Evolutionary conservation across 1,140 invertebrate genomes (phyloP).

Genomic region (Drosophila asahinai): DNA sequence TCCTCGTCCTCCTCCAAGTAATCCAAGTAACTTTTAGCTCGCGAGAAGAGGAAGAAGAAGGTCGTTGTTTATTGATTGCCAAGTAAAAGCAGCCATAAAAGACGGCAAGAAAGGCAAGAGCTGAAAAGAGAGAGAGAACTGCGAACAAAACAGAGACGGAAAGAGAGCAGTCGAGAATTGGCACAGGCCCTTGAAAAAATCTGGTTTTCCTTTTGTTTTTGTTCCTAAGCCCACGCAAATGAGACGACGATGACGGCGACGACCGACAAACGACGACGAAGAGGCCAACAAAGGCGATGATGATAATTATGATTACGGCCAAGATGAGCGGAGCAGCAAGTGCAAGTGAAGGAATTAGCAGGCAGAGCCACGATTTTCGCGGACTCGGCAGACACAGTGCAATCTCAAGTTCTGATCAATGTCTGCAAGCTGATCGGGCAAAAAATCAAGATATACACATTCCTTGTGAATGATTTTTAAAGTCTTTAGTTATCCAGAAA

Average conservation of each 20-base stretch:
- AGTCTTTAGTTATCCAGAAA: not conserved
- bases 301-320: constrained; percentile 42
- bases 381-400: not conserved
- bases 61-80: constrained; percentile 78
- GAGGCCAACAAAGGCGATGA: constrained; percentile 16
- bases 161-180: constrained; percentile 63
- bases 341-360: constrained; percentile 56
- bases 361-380: constrained; percentile 2
- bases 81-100: constrained; percentile 48
- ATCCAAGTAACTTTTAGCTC: constrained; percentile 47
- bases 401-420: constrained; percentile 8
- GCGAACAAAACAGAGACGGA: constrained; percentile 43
- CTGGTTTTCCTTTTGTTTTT: constrained; percentile 18
- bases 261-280: constrained; percentile 36
- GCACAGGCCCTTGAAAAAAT: constrained; percentile 78
- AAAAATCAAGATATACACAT: not conserved
- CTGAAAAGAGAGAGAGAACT: constrained; percentile 9
- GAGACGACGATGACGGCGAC: constrained; percentile 26
- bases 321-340: constrained; percentile 30
- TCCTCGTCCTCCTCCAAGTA: constrained; percentile 15
- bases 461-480: no score
- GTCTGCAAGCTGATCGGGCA: not conserved
- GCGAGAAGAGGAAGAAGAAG: constrained; percentile 51
- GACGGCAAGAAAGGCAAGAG: constrained; percentile 37
- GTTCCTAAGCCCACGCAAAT: constrained; percentile 70